Evolutionary conservation across 2,797 vertebrate species (phyloP).

Genomic region (Syndactyla subalaris): DNA sequence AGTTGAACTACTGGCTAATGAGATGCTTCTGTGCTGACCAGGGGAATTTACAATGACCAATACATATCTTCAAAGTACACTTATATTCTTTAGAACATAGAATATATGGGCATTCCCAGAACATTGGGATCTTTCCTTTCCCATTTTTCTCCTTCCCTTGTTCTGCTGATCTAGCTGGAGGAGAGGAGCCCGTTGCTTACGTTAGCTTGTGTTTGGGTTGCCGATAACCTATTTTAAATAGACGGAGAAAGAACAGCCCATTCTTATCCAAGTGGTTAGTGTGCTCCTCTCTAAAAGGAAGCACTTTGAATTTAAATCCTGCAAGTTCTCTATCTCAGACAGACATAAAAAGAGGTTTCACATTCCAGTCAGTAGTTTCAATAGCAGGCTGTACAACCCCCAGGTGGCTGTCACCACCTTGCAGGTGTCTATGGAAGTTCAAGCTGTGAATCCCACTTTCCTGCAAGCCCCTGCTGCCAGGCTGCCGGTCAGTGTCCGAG

Average conservation of each 20-base stretch:
- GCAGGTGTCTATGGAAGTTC: not conserved
- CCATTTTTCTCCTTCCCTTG: not conserved
- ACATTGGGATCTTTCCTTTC: not conserved
- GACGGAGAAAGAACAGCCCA: conserved; percentile 30
- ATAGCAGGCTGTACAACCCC: not conserved
- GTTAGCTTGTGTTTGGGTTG: not conserved
- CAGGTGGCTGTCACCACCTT: not conserved
- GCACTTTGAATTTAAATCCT: not conserved
- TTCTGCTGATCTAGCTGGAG: not conserved
- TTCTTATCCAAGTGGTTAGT: not conserved
- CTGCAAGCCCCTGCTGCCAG: not conserved
- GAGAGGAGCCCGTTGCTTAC: not conserved
- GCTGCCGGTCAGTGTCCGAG: rapidly evolving
- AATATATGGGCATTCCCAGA: not conserved
- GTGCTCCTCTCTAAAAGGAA: not conserved
- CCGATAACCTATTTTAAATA: conserved; percentile 38
- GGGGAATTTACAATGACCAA: not conserved
- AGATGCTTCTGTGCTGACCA: not conserved
- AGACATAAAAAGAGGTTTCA: not conserved
- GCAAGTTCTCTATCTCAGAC: not conserved
- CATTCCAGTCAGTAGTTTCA: not conserved
- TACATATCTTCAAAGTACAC: not conserved
- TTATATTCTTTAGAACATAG: not conserved
- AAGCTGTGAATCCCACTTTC: not conserved
- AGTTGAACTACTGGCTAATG: not conserved